Evolutionary conservation across 2,888 invertebrate genomes (phyloP).

Genomic region (Corythucha ciliata): DNA sequence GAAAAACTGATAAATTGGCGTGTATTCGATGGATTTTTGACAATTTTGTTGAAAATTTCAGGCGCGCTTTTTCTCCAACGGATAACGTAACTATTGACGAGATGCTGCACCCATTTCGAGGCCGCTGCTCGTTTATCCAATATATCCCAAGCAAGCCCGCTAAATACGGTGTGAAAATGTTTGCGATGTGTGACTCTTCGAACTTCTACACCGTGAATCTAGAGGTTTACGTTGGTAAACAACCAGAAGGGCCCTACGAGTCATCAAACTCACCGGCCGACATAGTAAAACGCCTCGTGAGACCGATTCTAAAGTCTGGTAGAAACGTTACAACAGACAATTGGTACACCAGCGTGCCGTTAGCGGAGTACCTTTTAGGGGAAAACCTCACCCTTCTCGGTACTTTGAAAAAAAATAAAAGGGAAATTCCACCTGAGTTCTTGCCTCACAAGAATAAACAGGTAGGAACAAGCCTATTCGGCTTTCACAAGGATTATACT

Average conservation of each 20-base stretch:
- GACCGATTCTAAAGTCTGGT: constrained; percentile 23
- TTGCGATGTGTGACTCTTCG: constrained; percentile 23
- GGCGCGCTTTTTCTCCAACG: not conserved
- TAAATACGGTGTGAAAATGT: constrained; percentile 27
- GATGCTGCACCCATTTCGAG: no score
- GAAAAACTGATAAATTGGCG: constrained; percentile 4
- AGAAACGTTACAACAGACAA: constrained; percentile 30
- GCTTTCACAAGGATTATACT: constrained; percentile 22
- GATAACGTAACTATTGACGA: constrained; percentile 9
- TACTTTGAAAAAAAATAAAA: constrained; percentile 25
- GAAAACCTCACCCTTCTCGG: constrained; percentile 29
- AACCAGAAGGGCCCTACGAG: constrained; percentile 25
- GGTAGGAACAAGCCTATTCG: constrained; percentile 1
- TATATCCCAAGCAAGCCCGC: constrained; percentile 24
- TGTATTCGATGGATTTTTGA: constrained; percentile 2
- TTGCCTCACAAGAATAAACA: not conserved
- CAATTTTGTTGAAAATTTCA: no score
- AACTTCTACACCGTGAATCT: constrained; percentile 22
- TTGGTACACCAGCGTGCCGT: constrained; percentile 32
- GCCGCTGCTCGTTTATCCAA: no score
- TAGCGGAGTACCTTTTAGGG: no score
- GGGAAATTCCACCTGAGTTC: constrained; percentile 5
- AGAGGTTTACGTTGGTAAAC: constrained; percentile 27
- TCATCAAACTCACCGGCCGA: constrained; percentile 20
- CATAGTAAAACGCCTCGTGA: constrained; percentile 20